Evolutionary conservation across 2,113 vertebrate genomes (phyloP).

Genomic region (Halichoerus grypus): DNA sequence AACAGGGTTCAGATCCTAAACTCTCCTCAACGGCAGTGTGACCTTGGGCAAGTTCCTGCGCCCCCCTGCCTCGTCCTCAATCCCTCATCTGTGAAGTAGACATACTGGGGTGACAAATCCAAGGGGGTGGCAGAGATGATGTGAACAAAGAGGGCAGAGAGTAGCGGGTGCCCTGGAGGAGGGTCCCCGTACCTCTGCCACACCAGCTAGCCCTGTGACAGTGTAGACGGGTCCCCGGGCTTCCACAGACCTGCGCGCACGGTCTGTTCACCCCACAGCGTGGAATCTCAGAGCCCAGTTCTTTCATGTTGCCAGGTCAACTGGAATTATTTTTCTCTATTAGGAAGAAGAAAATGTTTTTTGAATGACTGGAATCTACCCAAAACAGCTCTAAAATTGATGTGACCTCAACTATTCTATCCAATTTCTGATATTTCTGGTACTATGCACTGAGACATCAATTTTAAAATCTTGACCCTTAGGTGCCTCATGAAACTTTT

Average conservation of each 20-base stretch:
- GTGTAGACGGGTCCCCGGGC: not conserved
- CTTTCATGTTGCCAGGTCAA: not conserved
- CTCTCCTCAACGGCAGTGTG: not conserved
- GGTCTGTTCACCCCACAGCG: not conserved
- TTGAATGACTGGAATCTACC: not conserved
- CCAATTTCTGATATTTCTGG: not conserved
- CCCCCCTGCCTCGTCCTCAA: not conserved
- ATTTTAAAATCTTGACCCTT: not conserved
- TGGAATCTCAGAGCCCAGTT: not conserved
- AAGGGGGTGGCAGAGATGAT: not conserved
- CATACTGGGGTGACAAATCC: not conserved
- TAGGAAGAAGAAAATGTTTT: not conserved
- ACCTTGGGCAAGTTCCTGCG: not conserved
- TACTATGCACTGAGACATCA: not conserved
- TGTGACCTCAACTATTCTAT: not conserved
- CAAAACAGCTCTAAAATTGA: not conserved
- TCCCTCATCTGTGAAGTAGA: not conserved
- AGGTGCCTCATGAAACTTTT: not conserved
- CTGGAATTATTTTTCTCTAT: not conserved
- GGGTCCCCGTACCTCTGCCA: rapidly evolving
- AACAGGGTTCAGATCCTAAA: not conserved
- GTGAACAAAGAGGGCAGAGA: not conserved
- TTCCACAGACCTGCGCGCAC: rapidly evolving
- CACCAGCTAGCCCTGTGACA: rapidly evolving
- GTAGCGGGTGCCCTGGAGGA: not conserved